phyloP scores from a whole-genome alignment of 2,888 invertebrate species.

The Plagodis pulveraria region DNA sequence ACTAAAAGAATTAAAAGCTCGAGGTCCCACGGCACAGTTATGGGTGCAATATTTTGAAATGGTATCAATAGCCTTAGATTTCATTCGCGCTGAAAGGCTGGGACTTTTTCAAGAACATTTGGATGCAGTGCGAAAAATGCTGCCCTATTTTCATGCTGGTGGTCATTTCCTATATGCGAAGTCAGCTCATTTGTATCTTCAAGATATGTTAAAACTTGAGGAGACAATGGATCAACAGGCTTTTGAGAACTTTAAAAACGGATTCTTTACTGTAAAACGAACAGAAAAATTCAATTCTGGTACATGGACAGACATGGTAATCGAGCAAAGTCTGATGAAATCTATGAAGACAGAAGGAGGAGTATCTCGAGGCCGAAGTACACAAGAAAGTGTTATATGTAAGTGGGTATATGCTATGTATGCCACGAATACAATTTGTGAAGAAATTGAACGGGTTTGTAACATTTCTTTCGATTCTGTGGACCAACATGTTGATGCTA shows the following conservation, averaged over 20 bases:
- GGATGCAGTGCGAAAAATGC: constrained; percentile 45
- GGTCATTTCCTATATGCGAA: constrained; percentile 53
- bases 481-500: constrained; percentile 59
- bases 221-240: constrained; percentile 33
- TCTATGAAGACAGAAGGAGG: constrained; percentile 61
- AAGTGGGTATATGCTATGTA: constrained; percentile 38
- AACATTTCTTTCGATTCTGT: constrained; percentile 43
- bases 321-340: constrained; percentile 50
- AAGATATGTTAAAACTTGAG: constrained; percentile 45
- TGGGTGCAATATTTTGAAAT: constrained; percentile 55
- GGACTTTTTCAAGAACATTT: constrained; percentile 45
- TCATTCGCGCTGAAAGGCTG: constrained; percentile 44
- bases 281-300: constrained; percentile 59
- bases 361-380: constrained; percentile 59
- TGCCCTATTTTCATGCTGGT: constrained; percentile 54
- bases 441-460: constrained; percentile 35
- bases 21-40: constrained; percentile 47
- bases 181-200: constrained; percentile 43
- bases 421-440: constrained; percentile 22
- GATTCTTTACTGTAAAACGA: constrained; percentile 39
- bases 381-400: constrained; percentile 55
- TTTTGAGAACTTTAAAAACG: neutral
- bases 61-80: constrained; percentile 48
- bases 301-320: constrained; percentile 58
- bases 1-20: constrained; percentile 1